Percentiles rank a stretch among this genome's conserved stretches.
phyloP scores from a whole-genome alignment of 2,888 invertebrate genomes.

The Dolichopus griseipennis region DNA sequence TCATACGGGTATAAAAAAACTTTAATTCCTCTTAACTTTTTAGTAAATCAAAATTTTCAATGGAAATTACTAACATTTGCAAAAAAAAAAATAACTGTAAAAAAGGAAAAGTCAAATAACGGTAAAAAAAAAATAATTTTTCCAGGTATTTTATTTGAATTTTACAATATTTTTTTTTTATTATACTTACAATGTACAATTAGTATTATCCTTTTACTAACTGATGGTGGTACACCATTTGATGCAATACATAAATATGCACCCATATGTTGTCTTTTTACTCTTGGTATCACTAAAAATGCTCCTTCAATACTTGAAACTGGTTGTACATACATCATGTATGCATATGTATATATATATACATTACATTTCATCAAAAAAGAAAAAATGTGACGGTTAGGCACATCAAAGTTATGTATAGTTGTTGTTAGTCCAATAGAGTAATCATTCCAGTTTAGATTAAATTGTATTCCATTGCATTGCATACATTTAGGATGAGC shows the following conservation, averaged over 20 bases:
- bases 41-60: slow-evolving; percentile 8
- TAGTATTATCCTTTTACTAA: slow-evolving; percentile 79
- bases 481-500: no score
- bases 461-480: no score
- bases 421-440: no score
- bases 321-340: no score
- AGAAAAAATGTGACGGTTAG: no score
- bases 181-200: slow-evolving; percentile 67
- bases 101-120: background rate
- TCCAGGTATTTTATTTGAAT: background rate
- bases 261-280: slow-evolving; percentile 70
- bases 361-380: no score
- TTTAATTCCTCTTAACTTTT: background rate
- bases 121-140: background rate
- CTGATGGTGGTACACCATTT: slow-evolving; percentile 77
- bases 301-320: slow-evolving; percentile 59
- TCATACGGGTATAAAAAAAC: no score
- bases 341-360: no score
- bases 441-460: no score
- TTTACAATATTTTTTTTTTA: background rate
- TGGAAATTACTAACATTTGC: no score
- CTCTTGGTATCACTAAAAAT: slow-evolving; percentile 57
- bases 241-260: slow-evolving; percentile 74
- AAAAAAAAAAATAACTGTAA: background rate
- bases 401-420: no score